Base-by-base conservation (phyloP, 1,140 invertebrate species). In the Trachymyrmex cornetzi region DNA sequence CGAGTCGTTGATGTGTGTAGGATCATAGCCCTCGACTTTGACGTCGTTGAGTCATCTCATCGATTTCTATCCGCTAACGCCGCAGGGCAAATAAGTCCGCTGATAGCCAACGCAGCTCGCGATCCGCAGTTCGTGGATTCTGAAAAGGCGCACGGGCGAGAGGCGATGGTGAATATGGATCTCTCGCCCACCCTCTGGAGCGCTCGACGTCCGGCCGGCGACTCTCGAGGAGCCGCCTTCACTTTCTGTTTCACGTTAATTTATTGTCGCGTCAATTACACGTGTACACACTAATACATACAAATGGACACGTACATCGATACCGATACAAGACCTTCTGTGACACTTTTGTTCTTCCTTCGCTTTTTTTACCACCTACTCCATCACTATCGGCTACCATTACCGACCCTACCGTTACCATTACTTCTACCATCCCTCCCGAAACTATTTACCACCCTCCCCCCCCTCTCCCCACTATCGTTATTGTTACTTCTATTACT, bases 1-100 rank as follows among this genome's bases (percentile, higher is more conserved):
- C 93, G 95, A 95, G 85, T 95, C 95, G 86, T 87, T 95, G 2
- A 95, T 95, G 94, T 95, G 95, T 91, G 94, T 95, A 24, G 95
- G 95, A 71, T 95, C 95, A 95, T 95, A 95, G 95, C 95, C 94
- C 89, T 92, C 92, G 79, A 94, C 94, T 87, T 91, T 94, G 75
- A 94, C 94, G 61, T 94, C 93, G 91, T 91, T 95, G 91, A 94
- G 94, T 91, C 94, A 95, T 86, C 93, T 95, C 92, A 94, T 95
- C 91, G 94, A 95, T 91, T 95, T 94, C 75, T 94, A 94, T 88
- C 94, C 94, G 61, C 59, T 94, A 27, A 92, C 90, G 87, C 88
- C 77, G 77, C 85, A 91, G 71, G 84, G 79, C 77, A 88, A 91
- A 27, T 87, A 90, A 59, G 74, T 82, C 24, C 24, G 59, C 67